A percentile compares a stretch with the other conserved stretches of the same genome.
Evolutionary conservation across 2,797 vertebrate species (phyloP).

Genomic region (Lepilemur ruficaudatus): DNA sequence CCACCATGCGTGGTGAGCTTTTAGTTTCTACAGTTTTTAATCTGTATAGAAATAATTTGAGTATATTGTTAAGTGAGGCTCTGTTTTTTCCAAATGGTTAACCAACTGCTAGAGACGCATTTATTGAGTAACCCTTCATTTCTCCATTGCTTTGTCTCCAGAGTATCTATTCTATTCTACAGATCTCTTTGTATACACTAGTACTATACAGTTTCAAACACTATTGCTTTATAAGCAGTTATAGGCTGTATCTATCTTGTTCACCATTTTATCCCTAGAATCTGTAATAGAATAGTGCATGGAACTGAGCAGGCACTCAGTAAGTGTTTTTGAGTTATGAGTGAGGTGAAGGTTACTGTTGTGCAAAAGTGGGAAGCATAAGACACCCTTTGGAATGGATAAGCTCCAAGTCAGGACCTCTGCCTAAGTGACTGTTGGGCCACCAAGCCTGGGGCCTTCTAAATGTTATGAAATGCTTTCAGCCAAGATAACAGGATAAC

Average conservation of each 20-base stretch:
- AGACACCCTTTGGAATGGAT: background rate
- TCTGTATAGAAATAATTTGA: background rate
- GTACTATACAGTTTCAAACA: conserved; percentile 18
- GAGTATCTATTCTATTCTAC: background rate
- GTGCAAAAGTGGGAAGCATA: background rate
- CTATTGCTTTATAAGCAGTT: conserved; percentile 23
- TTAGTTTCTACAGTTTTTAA: conserved; percentile 33
- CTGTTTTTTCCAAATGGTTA: conserved; percentile 49
- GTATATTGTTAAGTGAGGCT: conserved; percentile 32
- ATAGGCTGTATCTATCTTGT: background rate
- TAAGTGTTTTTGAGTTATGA: conserved; percentile 28
- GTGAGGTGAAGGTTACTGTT: conserved; percentile 23
- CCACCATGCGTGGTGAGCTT: background rate
- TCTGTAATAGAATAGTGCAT: background rate
- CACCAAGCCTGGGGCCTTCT: background rate
- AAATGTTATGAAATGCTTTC: conserved; percentile 43
- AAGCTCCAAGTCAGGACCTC: conserved; percentile 26
- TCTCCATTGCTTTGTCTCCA: conserved; percentile 35
- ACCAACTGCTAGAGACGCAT: conserved; percentile 8
- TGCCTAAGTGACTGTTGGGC: background rate
- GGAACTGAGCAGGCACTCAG: background rate
- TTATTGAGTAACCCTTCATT: conserved; percentile 53
- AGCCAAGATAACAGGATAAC: conserved; percentile 19
- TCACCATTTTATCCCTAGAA: background rate
- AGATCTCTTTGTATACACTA: background rate